Evolutionary conservation across 2,797 vertebrate species (phyloP).

Genomic region (Pangasius sanitwongsei): DNA sequence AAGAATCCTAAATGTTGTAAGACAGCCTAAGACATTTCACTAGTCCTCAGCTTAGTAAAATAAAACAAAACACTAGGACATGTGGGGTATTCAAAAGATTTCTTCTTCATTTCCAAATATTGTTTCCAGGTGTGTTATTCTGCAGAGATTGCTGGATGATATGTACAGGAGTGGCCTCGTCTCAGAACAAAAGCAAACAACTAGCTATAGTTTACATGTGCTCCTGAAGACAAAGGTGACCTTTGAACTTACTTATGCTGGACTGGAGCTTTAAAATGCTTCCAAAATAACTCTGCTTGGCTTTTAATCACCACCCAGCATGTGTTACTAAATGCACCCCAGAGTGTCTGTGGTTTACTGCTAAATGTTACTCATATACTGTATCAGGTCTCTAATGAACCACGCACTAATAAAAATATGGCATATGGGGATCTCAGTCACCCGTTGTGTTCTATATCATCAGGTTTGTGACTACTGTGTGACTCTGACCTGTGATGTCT

Average conservation of each 20-base stretch:
- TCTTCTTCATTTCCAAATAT: background rate
- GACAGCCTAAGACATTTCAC: slow-evolving; percentile 29
- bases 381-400: slow-evolving; percentile 2
- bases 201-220: background rate
- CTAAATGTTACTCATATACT: background rate
- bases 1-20: slow-evolving; percentile 34
- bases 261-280: background rate
- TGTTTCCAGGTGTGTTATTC: slow-evolving; percentile 9
- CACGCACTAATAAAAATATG: slow-evolving; percentile 10
- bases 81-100: slow-evolving; percentile 17
- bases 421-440: background rate
- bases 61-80: slow-evolving; percentile 2
- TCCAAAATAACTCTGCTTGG: background rate
- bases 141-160: background rate
- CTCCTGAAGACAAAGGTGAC: background rate
- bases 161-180: background rate
- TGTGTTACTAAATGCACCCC: background rate
- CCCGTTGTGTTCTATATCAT: background rate
- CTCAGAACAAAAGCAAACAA: background rate
- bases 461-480: background rate
- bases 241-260: background rate
- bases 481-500: background rate
- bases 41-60: slow-evolving; percentile 1
- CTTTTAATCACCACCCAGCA: background rate
- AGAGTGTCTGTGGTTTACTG: slow-evolving; percentile 1